Evolutionary conservation across 35 echinoderm and acorn worm species (phyloP).

Genomic region (Chiridota heheva): DNA sequence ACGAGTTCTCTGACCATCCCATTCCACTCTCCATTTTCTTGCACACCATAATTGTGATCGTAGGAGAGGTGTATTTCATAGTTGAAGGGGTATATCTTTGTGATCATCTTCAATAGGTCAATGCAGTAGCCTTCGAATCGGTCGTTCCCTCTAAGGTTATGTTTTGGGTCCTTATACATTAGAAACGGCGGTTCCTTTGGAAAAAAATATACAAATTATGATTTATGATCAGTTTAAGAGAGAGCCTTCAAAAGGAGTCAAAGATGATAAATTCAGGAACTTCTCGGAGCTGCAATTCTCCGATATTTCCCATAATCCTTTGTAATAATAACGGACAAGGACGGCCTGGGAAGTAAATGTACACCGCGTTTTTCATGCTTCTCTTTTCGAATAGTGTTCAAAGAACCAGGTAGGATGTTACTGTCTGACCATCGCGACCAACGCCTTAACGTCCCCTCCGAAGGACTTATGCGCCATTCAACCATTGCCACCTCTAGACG

Average conservation of each 20-base stretch:
- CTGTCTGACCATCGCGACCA: too few species aligned
- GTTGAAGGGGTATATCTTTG: conserved; percentile 59
- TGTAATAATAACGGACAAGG: not conserved
- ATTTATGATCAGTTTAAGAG: not conserved
- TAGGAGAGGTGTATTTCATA: conserved; percentile 52
- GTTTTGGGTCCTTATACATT: conserved; percentile 44
- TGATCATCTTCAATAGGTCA: conserved; percentile 67
- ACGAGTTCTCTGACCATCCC: conserved; percentile 89
- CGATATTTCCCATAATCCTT: not conserved
- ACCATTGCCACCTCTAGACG: too few species aligned
- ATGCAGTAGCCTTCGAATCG: conserved; percentile 83
- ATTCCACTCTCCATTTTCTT: conserved; percentile 43
- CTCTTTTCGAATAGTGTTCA: too few species aligned
- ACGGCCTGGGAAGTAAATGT: not conserved
- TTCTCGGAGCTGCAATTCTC: not conserved
- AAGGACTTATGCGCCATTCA: too few species aligned
- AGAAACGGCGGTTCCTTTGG: conserved; percentile 72
- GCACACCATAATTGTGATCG: conserved; percentile 57
- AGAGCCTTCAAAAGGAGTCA: not conserved
- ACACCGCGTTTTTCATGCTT: not conserved
- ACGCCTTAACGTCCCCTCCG: too few species aligned
- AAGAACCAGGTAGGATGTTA: too few species aligned
- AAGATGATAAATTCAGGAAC: not conserved
- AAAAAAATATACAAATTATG: not conserved
- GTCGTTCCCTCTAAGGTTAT: conserved; percentile 34